Base-by-base conservation (phyloP, 2,113 vertebrate genomes). In the Madoqua kirkii region DNA sequence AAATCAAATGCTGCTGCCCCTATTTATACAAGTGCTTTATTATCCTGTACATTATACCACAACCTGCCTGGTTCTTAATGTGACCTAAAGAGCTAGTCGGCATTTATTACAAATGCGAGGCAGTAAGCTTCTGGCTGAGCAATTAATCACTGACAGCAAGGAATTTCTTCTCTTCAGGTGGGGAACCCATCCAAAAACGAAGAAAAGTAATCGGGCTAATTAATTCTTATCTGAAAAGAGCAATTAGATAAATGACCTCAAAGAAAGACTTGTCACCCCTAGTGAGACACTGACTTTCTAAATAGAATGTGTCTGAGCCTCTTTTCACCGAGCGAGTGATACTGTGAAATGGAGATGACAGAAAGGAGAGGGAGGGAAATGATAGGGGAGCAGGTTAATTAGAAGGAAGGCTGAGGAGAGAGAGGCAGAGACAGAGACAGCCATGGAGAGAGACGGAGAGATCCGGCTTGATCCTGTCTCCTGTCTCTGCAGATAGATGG, bases 181-280 rank as follows among this genome's bases (percentile, higher is more conserved):
- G 99, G 99, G 99, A 99, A 99, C 99, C 99, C 99, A 99, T 99
- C 99, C 98, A 99, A 99, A 99, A 99, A 99, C 98, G 98, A 99
- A 99, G 99, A 99, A 99, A 99, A 99, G 99, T 99, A 99, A 99
- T 99, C 99, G 96, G 99, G 99, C 99, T 99, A 99, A 99, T 99
- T 99, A 99, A 99, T 99, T 99, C 99, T 99, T 99, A 99, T 99
- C 99, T 99, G 99, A 99, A 99, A 99, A 99, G 99, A 99, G 99
- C 99, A 99, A 99, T 99, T 99, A 99, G 99, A 99, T 99, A 99
- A 99, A 99, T 98, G 99, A 99, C 98, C 99, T 99, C 91, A 95
- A 96, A 99, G 98, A 99, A 99, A 99, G 98, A 98, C 99, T 98
- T 99, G 99, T 99, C 99, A 99, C 99, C 99, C 99, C 99, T 99